Percentiles rank a stretch among this genome's conserved stretches.
phyloP scores from a whole-genome alignment of 2,888 invertebrate species.

The Pristionchus exspectatus region DNA sequence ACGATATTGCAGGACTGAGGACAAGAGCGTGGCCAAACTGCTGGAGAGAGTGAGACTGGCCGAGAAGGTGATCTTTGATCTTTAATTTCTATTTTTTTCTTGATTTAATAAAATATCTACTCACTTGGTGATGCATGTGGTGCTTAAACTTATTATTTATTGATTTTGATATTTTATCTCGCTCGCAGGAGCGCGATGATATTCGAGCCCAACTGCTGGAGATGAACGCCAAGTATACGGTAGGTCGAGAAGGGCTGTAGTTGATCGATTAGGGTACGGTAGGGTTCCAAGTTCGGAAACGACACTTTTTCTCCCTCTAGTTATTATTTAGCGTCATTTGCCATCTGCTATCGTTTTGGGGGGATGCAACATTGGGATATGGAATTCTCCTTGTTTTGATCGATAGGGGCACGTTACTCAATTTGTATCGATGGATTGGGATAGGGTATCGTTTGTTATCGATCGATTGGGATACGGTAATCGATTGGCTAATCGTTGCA shows the following conservation, averaged over 20 bases:
- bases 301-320: neutral
- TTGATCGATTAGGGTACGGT: neutral
- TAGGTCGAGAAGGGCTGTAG: neutral
- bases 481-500: neutral
- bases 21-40: neutral
- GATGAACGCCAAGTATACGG: neutral
- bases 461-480: neutral
- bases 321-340: neutral
- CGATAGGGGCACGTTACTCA: neutral
- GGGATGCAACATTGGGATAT: too few species aligned
- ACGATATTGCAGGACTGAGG: neutral
- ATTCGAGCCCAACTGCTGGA: neutral
- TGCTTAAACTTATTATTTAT: too few species aligned
- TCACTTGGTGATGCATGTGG: too few species aligned
- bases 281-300: neutral
- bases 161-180: neutral
- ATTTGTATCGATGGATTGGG: neutral
- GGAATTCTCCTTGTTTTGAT: too few species aligned
- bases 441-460: neutral
- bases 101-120: too few species aligned
- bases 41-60: neutral
- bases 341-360: neutral
- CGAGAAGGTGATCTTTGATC: conserved; percentile 4
- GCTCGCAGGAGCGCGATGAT: neutral
- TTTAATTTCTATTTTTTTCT: neutral